Conservation (phyloP, 1,140 invertebrate genomes). For the Lepidostoma basale region DNA sequence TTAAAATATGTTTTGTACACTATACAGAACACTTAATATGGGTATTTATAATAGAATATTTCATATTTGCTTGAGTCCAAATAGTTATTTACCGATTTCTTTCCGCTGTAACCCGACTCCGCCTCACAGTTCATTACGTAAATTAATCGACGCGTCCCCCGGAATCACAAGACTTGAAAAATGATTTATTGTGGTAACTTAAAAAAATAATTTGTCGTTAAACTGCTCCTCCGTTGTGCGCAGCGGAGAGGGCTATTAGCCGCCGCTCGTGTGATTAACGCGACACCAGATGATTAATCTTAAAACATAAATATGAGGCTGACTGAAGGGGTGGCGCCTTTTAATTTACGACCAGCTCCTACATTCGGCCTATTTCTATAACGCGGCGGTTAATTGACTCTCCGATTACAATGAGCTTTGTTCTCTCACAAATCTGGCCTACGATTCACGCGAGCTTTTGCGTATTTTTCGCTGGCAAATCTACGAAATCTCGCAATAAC, state of each 20-base stretch:
- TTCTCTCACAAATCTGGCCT: too few species aligned
- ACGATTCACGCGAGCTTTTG: too few species aligned
- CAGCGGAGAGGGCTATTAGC: constrained; percentile 26
- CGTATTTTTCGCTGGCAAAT: too few species aligned
- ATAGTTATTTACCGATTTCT: neutral
- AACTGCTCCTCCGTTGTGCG: constrained; percentile 17
- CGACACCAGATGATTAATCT: constrained; percentile 30
- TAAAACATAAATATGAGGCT: constrained; percentile 29
- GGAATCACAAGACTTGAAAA: constrained; percentile 17
- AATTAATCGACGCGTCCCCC: constrained; percentile 12
- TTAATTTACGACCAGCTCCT: constrained; percentile 28
- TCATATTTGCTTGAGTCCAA: too few species aligned
- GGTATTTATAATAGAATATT: too few species aligned
- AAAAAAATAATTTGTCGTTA: constrained; percentile 33
- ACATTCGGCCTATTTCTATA: constrained; percentile 10
- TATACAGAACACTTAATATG: too few species aligned
- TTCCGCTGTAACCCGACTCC: neutral
- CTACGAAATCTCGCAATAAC: too few species aligned
- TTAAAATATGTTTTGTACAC: too few species aligned
- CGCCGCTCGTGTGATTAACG: constrained; percentile 24
- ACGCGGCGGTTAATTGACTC: constrained; percentile 4
- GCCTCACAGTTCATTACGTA: constrained; percentile 9
- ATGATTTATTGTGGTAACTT: constrained; percentile 16
- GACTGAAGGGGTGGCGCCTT: constrained; percentile 28
- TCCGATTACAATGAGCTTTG: too few species aligned